Evolutionary conservation across 2,797 vertebrate species (phyloP), one percentile per base, ranked within the genome.

Genomic region (Pyrocephalus nanus): DNA sequence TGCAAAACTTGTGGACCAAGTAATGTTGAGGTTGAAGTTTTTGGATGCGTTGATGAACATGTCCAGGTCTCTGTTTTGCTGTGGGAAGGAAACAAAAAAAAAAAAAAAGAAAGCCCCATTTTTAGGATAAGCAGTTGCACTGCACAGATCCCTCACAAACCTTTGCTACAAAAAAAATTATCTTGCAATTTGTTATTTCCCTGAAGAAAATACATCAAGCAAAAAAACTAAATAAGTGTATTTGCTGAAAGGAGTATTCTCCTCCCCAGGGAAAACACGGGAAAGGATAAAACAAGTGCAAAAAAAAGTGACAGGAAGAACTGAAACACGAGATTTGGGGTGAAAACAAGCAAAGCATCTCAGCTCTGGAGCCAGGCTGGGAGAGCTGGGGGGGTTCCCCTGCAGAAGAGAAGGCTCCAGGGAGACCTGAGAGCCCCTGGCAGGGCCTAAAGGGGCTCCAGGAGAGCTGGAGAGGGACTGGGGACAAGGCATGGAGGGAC

Each of bases 11-110:
- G 99, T 98, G 6, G 99, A 98, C 99, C 99, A 99, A 42, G 99
- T 99, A 42, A 99, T 99, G 96, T 99, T 99, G 92, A 99, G 99
- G 97, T 99, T 99, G 97, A 99, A 99, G 97, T 99, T 99, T 98
- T 99, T 99, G 7, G 99, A 99, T 51, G 99, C 99, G 25, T 99
- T 99, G 95, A 99, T 99, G 96, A 99, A 99, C 99, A 99, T 99
- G 96, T 99, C 99, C 48, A 99, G 98, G 95, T 99, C 99, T 95
- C 99, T 98, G 95, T 99, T 99, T 97, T 99, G 99, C 99, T 99
- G 95, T 62, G 20, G 78, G 20, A 29, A 50, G 16, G 11, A 6
- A 54, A n/a, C 3, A 40, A 40, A 40, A 40, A 40, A 14, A 47
- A 42, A 54, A n/a, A n/a, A 50, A 47, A 43, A 26, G 12, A 72